Conservation (phyloP, 1,140 invertebrate genomes). For the Lutraria rhynchaena region DNA sequence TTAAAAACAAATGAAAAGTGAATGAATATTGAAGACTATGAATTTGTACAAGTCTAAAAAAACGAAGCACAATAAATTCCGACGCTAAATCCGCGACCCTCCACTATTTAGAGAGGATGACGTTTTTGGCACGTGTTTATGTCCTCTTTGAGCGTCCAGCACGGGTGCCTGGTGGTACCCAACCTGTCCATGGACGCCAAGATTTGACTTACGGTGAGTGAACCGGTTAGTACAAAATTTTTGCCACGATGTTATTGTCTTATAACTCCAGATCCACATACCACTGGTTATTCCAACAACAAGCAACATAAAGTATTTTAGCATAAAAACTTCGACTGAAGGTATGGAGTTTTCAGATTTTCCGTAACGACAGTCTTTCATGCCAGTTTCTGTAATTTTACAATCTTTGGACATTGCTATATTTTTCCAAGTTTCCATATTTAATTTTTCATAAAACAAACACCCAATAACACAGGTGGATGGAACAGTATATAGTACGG, state of each 20-base stretch:
- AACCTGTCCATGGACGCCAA: constrained; percentile 57
- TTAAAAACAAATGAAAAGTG: too few relatives aligned
- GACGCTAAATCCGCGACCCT: constrained; percentile 13
- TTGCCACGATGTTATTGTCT: constrained; percentile 80
- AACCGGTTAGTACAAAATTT: constrained; percentile 78
- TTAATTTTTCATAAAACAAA: constrained; percentile 92
- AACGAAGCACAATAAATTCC: background rate
- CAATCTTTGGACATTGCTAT: constrained; percentile 67
- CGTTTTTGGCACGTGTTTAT: constrained; percentile 73
- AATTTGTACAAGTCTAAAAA: background rate
- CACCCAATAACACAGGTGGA: constrained; percentile 96
- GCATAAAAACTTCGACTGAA: constrained; percentile 83
- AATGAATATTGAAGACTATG: too few relatives aligned
- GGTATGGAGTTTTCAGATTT: constrained; percentile 80
- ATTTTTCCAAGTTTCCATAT: constrained; percentile 73
- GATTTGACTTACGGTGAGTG: constrained; percentile 72
- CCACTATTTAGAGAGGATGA: constrained; percentile 45
- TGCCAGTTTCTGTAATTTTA: constrained; percentile 31
- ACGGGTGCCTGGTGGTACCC: constrained; percentile 78
- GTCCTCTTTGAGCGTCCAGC: constrained; percentile 69
- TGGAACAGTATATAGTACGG: constrained; percentile 97
- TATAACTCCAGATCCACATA: constrained; percentile 82
- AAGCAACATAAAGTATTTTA: constrained; percentile 86
- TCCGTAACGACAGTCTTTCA: constrained; percentile 69
- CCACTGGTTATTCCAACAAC: constrained; percentile 85